Base-by-base conservation (phyloP, 2,113 vertebrate species). In the Menidia beryllina region DNA sequence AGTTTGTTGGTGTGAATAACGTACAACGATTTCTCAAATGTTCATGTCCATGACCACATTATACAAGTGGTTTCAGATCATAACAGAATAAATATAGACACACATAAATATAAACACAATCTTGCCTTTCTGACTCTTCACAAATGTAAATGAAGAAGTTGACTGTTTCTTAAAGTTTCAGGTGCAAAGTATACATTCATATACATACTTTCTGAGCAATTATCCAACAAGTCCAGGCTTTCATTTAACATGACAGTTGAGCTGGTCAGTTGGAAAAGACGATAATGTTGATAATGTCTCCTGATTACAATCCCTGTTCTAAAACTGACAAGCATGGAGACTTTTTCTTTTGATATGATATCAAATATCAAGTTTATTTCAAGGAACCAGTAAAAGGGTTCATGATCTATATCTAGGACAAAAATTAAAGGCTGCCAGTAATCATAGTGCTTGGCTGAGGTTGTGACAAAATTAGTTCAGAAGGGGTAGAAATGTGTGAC, bases 151-250 rank as follows among this genome's bases (percentile, higher is more conserved):
- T 83, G 71, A 71, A 84, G 58, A 81, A 1, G 51, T 69, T 67
- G 45, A 49, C 26, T 56, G 73, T 68, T 73, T 65, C 72, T 74
- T 77, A 56, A 49, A 69, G 61, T 38, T 58, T 66, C 30, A 25
- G 55, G 75, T 59, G 72, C 76, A 39, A 51, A 63, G 20, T 67
- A n/a, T 72, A 56, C 26, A 50, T 72, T 45, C 72, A 50, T 51
- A 73, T 38, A 10, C 27, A 77, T 61, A 47, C 66, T 67, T 76
- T 85, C 48, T 54, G 39, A 68, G 63, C 67, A 83, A 66, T 85
- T 81, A 84, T 75, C 38, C 26, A 63, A 13, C 26, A 70, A 67
- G 72, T 52, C 63, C 63, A 75, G 75, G 81, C 41, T 70, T 14
- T 12, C 45, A 54, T 47, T 79, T 71, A 69, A 65, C 72, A 60